Base-by-base conservation (phyloP, 53 echinoderm and acorn worm species). In the Temnopleurus reevesii region DNA sequence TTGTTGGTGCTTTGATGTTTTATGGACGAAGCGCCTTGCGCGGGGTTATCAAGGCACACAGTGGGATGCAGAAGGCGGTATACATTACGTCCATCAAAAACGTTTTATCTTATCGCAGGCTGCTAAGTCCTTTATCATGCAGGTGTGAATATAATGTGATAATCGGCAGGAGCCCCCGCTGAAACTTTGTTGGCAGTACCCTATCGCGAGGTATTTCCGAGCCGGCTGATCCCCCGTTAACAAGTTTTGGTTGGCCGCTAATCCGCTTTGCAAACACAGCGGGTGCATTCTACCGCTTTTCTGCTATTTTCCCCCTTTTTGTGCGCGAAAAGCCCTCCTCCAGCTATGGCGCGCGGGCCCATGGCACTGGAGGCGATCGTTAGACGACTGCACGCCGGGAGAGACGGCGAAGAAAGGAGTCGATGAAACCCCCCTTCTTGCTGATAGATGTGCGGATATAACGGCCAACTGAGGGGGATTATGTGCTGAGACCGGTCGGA, bases 241-340 rank as follows among this genome's bases (percentile, higher is more conserved):
- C 86, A 85, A 85, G 86, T 85, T 85, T 85, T 59, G 86, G 59
- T 85, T 85, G 86, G 21, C 61, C 86, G 86, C 59, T 85, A 85
- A 85, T 59, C 86, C 86, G 61, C 43, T 59, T 36, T 23, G 43
- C 86, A 85, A 85, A 85, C 86, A 85, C 59, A 46, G 86, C 86
- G 61, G 86, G 59, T 44, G 59, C 58, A 47, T 29, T 83, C 18
- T 55, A 55, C 38, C 31, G 55, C 55, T 55, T 36, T 47, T 83
- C 49, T 82, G 15, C 31, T 51, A 47, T 53, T 82, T 55, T 23
- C 12, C 47, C 79, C 5, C 79, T 28, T 49, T 49, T 49, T 30
- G 65, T 49, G 79, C 23, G 79, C 27, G 46, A 80, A 80, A 49
- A 46, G 18, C 83, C 30, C 34, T 34, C 55, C 54, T 55, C 28